phyloP scores from a whole-genome alignment of 2,888 invertebrate species.

The Halictus ligatus region DNA sequence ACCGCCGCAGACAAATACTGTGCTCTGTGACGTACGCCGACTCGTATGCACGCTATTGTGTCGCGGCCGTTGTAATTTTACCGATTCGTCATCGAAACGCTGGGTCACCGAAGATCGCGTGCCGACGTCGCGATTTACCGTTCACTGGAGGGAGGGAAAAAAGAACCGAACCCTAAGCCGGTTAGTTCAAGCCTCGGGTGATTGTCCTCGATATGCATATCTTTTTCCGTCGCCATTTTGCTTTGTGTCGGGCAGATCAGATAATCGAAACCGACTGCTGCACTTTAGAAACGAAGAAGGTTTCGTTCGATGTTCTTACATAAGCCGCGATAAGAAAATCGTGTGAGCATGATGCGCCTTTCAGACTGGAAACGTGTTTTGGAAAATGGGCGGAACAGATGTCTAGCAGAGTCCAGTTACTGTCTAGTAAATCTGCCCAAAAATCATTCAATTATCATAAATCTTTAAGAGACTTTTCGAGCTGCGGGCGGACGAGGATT shows the following conservation, averaged over 20 bases:
- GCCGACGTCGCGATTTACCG: conserved; percentile 12
- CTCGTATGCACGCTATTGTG: conserved; percentile 21
- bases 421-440: too few species aligned
- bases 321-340: background rate
- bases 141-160: background rate
- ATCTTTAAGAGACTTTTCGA: background rate
- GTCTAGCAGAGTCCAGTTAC: background rate
- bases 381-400: background rate
- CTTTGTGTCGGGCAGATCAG: background rate
- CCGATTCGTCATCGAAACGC: conserved; percentile 59
- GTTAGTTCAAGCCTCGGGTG: conserved; percentile 17
- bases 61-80: conserved; percentile 45
- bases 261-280: background rate
- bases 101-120: conserved; percentile 8
- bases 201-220: background rate
- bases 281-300: background rate
- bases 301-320: background rate
- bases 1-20: conserved; percentile 46
- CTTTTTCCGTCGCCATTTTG: background rate
- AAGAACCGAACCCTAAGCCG: background rate
- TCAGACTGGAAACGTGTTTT: background rate
- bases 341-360: background rate
- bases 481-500: background rate
- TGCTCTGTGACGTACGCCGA: conserved; percentile 38
- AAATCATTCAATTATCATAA: background rate